A percentile compares a stretch with the other conserved stretches of the same genome.
Evolutionary conservation across 2,888 invertebrate species (phyloP).

Genomic region (Coelopa pilipes): DNA sequence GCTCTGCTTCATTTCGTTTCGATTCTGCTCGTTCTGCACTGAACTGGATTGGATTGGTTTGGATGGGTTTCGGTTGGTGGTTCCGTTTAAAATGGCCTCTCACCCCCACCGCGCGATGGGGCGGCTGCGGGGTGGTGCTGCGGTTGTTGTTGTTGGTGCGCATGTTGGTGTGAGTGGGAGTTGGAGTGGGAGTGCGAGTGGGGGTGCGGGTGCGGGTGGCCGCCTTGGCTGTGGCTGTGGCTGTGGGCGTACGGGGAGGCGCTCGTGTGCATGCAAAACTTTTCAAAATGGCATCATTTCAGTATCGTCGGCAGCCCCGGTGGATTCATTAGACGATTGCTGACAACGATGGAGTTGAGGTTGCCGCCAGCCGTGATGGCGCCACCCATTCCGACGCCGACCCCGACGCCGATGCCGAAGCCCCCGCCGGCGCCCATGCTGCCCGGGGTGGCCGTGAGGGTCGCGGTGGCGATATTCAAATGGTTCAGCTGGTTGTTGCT

Average conservation of each 20-base stretch:
- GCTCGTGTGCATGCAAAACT: conserved; percentile 56
- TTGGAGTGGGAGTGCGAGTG: conserved; percentile 31
- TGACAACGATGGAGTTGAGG: conserved; percentile 59
- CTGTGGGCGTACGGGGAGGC: conserved; percentile 42
- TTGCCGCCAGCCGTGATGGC: conserved; percentile 50
- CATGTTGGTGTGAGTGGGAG: not conserved
- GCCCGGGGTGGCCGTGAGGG: conserved; percentile 53
- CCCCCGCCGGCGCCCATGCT: conserved; percentile 53
- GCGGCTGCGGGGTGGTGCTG: too few relatives aligned
- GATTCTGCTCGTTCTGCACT: not conserved
- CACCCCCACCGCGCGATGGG: conserved; percentile 4
- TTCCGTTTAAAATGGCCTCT: conserved; percentile 42
- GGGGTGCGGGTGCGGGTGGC: conserved; percentile 25
- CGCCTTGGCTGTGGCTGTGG: conserved; percentile 48
- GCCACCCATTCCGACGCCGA: conserved; percentile 51
- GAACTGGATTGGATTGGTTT: not conserved
- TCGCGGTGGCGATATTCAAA: conserved; percentile 56
- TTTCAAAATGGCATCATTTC: conserved; percentile 63
- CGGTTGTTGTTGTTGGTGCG: not conserved
- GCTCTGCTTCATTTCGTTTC: not conserved
- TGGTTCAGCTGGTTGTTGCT: conserved; percentile 49
- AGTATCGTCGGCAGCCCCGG: conserved; percentile 59
- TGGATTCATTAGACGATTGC: conserved; percentile 61
- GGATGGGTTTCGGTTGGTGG: conserved; percentile 40
- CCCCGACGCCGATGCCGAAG: conserved; percentile 54